phyloP scores from a whole-genome alignment of 2,113 vertebrate species.

The Phrynosoma platyrhinos region DNA sequence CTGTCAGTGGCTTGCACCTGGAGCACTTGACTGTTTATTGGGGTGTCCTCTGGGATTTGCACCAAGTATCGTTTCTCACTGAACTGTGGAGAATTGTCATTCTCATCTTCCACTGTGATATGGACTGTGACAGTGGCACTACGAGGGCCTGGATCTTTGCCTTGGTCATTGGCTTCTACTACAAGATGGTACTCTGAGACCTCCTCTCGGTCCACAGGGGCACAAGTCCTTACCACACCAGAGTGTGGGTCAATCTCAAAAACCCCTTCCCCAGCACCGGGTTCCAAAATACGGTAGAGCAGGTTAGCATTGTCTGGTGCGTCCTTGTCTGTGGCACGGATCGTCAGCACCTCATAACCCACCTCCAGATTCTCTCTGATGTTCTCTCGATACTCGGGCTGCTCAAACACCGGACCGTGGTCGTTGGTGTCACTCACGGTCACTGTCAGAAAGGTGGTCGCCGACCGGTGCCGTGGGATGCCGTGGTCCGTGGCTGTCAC shows the following conservation, averaged over 20 bases:
- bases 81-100: conserved; percentile 97
- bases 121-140: conserved; percentile 90
- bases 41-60: conserved; percentile 88
- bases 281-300: conserved; percentile 92
- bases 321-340: conserved; percentile 92
- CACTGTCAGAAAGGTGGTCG: conserved; percentile 88
- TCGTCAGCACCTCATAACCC: conserved; percentile 94
- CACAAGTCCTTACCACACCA: conserved; percentile 89
- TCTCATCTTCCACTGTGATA: conserved; percentile 93
- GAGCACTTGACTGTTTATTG: conserved; percentile 87
- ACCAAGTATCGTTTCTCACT: conserved; percentile 91
- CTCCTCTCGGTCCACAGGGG: conserved; percentile 88
- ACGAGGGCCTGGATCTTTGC: conserved; percentile 89
- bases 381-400: conserved; percentile 87
- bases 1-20: conserved; percentile 91
- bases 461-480: conserved; percentile 81
- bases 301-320: conserved; percentile 94
- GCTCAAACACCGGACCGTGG: conserved; percentile 91
- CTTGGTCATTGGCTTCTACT: conserved; percentile 95
- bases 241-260: conserved; percentile 92
- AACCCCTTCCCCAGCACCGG: conserved; percentile 74
- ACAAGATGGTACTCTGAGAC: conserved; percentile 86
- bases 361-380: conserved; percentile 94
- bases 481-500: conserved; percentile 88
- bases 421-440: conserved; percentile 96